Base-by-base conservation (phyloP, 1,140 invertebrate species). In the Zaprionus camerounensis region DNA sequence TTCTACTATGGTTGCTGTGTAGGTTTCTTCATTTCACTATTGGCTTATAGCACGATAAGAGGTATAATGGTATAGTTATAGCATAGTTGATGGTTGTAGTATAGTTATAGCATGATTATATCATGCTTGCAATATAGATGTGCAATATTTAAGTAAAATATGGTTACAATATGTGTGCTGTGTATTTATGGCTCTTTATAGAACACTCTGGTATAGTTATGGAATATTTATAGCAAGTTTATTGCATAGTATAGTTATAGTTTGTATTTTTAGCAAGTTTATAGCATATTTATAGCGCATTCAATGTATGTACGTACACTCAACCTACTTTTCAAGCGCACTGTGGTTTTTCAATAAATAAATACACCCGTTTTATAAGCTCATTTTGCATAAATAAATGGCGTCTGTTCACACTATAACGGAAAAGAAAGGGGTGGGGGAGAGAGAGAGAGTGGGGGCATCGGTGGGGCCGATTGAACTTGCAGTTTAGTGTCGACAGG, bases 401-500 rank as follows among this genome's bases (percentile, higher is more conserved):
- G 24, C 38, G 26, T n/a, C 53, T 31, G 53, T 31, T 22, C 53
- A 28, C 26, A 28, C 53, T 46, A 7, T 20, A 46, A 17, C 46
- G 4, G 20, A 51, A 1, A 20, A 4, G 46, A 12, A 20, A 11
- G 17, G n/a, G n/a, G 9, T 22, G 17, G 44, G 41, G 5, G 20
- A 11, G 49, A 46, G 36, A 28, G 17, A 0, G 46, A 15, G 38
- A 28, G 58, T 31, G 49, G 57, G 36, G 26, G 20, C 17, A 20
- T 5, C 1, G 17, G 44, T 20, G 17, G 9, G 3, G 22, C 28
- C 20, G 41, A 57, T 72, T 67, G 57, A 76, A 73, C 69, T 76
- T 72, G 69, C 63, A 72, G 51, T 72, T 67, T 72, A 76, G 69
- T 72, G 74, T 76, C 70, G 74, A 76, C 70, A 51, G 62, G 70